Evolutionary conservation across 2,888 invertebrate species (phyloP).

Genomic region (Pilophorus perplexus): DNA sequence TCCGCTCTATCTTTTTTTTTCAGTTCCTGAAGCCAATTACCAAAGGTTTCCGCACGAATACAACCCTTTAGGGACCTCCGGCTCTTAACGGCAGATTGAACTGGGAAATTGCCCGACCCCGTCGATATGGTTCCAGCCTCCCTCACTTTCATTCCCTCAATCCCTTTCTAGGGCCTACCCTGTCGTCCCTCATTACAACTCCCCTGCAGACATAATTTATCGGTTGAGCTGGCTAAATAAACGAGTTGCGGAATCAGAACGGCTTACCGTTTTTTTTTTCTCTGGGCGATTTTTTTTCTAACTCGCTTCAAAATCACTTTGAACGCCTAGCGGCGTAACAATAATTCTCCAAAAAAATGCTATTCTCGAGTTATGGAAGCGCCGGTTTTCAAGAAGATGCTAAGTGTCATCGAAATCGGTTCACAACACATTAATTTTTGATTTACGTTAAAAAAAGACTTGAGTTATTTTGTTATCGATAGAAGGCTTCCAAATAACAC

Average conservation of each 20-base stretch:
- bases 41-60: slow-evolving; percentile 45
- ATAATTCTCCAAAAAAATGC: too few relatives aligned
- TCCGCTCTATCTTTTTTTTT: slow-evolving; percentile 30
- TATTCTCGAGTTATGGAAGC: too few relatives aligned
- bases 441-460: too few relatives aligned
- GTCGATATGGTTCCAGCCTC: slow-evolving; percentile 29
- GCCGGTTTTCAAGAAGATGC: too few relatives aligned
- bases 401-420: too few relatives aligned
- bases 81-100: slow-evolving; percentile 45
- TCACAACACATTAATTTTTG: too few relatives aligned
- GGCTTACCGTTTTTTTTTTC: slow-evolving; percentile 18
- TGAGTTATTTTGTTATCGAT: too few relatives aligned
- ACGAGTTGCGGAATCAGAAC: slow-evolving; percentile 38
- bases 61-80: slow-evolving; percentile 43
- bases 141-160: slow-evolving; percentile 22
- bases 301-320: neutral
- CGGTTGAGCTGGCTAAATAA: slow-evolving; percentile 45
- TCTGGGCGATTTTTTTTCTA: neutral
- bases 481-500: too few relatives aligned
- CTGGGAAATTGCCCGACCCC: slow-evolving; percentile 40
- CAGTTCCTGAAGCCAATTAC: slow-evolving; percentile 37
- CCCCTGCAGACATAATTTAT: slow-evolving; percentile 43
- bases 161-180: neutral
- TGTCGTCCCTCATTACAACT: slow-evolving; percentile 36
- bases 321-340: too few relatives aligned